phyloP scores from a whole-genome alignment of 1,140 invertebrate species.

The Drosophila pachea region DNA sequence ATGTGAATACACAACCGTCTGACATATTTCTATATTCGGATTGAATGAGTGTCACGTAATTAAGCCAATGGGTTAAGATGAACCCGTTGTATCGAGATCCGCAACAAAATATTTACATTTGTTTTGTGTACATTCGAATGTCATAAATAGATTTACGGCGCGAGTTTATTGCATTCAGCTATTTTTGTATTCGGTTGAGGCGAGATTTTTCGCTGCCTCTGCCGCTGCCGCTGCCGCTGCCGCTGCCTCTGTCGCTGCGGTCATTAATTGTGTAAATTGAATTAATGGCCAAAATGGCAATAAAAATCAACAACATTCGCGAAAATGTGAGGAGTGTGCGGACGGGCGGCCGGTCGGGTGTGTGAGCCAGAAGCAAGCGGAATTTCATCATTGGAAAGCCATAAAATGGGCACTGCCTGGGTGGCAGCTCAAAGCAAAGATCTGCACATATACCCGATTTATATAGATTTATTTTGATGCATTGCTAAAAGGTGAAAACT shows the following conservation, averaged over 20 bases:
- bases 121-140: slow-evolving; percentile 68
- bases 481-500: slow-evolving; percentile 63
- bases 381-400: slow-evolving; percentile 60
- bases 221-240: too few relatives aligned
- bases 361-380: neutral
- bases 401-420: slow-evolving; percentile 50
- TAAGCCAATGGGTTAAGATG: slow-evolving; percentile 19
- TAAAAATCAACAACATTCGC: slow-evolving; percentile 54
- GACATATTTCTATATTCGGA: too few relatives aligned
- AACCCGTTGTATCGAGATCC: neutral
- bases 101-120: slow-evolving; percentile 25
- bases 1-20: too few relatives aligned
- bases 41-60: slow-evolving; percentile 1
- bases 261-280: slow-evolving; percentile 73
- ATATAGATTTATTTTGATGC: neutral
- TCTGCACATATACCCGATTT: too few relatives aligned
- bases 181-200: slow-evolving; percentile 25
- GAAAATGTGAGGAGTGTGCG: neutral
- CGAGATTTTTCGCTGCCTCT: slow-evolving; percentile 3
- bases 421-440: slow-evolving; percentile 20
- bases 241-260: slow-evolving; percentile 7
- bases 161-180: slow-evolving; percentile 54
- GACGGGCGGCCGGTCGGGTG: too few relatives aligned
- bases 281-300: slow-evolving; percentile 66
- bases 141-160: slow-evolving; percentile 73